Base-by-base conservation (phyloP, 2,113 vertebrate species). In the Pyrgilauda ruficollis region DNA sequence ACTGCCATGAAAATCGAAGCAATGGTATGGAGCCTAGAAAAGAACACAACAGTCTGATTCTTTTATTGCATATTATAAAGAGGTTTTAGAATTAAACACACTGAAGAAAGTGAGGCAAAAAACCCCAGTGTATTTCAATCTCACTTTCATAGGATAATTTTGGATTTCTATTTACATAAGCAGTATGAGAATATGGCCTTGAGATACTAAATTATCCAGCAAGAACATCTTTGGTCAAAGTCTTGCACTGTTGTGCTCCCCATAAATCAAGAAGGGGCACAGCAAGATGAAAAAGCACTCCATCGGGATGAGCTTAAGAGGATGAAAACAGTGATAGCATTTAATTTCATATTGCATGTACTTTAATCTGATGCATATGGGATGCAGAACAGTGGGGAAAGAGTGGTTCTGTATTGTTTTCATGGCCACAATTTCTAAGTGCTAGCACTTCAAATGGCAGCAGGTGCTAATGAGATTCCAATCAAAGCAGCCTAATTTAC, bases 241-340 rank as follows among this genome's bases (percentile, higher is more conserved):
- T 7, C 21, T 58, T 37, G 33, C 0, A 0, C 21, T 46, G 13
- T 39, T 50, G 28, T 43, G 6, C 20, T 91, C n/a, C 18, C 26
- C 20, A 21, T 89, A 84, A 83, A 84, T 50, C 14, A 72, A 68
- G 56, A 56, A 41, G 20, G 7, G 13, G 0, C 28, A 30, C 24
- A 59, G 9, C 31, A 87, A 84, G 39, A 46, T 46, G 24, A 90
- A 85, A 84, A 79, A 84, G 5, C 13, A 46, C 39, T 39, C 10
- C 41, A 17, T 58, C 30, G 58, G 37, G 12, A 22, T 50, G 26
- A 84, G 15, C 11, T 73, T 44, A 69, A 86, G 31, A 13, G 20
- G 4, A 55, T 74, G 43, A 93, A 90, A 47, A 3, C 24, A 81
- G 15, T 16, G 27, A 27, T 12, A 67, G 19, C 15, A 44, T 28